phyloP scores from a whole-genome alignment of 2,113 vertebrate species.

The Cettia cetti region DNA sequence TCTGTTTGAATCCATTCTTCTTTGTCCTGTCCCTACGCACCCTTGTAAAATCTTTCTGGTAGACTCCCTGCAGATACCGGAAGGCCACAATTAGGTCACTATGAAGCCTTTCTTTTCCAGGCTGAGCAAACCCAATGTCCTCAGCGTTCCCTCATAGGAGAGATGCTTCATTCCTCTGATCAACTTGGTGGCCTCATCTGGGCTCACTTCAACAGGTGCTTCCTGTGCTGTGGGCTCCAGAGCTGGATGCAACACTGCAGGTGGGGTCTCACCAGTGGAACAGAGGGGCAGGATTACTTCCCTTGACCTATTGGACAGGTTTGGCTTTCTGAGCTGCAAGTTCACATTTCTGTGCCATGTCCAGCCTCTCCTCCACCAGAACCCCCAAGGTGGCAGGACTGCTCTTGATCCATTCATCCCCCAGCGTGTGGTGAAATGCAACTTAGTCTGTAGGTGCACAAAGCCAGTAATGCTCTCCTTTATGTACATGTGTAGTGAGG shows the following conservation, averaged over 20 bases:
- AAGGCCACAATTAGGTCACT: background rate
- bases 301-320: background rate
- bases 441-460: background rate
- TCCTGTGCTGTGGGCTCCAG: background rate
- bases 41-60: background rate
- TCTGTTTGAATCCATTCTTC: background rate
- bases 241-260: background rate
- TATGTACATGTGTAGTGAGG: background rate
- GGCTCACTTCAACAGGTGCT: background rate
- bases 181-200: background rate
- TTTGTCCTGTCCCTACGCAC: background rate
- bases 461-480: background rate
- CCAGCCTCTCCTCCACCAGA: background rate
- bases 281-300: background rate
- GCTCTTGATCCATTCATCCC: background rate
- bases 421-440: background rate
- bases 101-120: background rate
- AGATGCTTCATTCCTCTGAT: background rate
- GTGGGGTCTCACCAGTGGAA: background rate
- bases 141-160: background rate
- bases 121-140: background rate
- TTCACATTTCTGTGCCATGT: background rate
- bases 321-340: background rate
- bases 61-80: background rate
- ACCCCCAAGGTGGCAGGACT: background rate